phyloP scores from a whole-genome alignment of 1,140 invertebrate species.

The Luehdorfia chinensis region DNA sequence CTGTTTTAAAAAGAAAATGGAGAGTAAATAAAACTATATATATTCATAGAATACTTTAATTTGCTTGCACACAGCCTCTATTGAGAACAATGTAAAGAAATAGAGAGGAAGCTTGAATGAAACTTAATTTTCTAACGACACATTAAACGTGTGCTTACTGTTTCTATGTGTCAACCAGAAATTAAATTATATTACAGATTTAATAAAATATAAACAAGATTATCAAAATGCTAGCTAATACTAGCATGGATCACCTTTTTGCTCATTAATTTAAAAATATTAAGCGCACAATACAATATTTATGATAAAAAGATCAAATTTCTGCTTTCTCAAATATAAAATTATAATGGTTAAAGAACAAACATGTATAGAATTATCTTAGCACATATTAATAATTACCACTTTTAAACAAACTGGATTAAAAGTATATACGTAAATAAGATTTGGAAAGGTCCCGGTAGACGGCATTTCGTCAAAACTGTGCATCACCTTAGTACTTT shows the following conservation, averaged over 20 bases:
- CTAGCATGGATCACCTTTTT: background rate
- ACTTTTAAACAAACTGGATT: slow-evolving; percentile 45
- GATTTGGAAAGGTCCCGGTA: slow-evolving; percentile 53
- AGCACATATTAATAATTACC: slow-evolving; percentile 41
- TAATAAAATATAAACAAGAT: slow-evolving; percentile 12
- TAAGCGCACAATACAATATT: slow-evolving; percentile 10
- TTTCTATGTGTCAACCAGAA: background rate
- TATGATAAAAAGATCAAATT: slow-evolving; percentile 1
- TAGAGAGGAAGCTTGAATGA: slow-evolving; percentile 41
- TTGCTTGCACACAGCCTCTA: slow-evolving; percentile 74
- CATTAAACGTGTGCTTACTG: slow-evolving; percentile 2
- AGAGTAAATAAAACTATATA: slow-evolving; percentile 30
- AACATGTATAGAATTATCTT: slow-evolving; percentile 39
- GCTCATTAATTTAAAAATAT: slow-evolving; percentile 2
- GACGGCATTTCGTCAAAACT: slow-evolving; percentile 33
- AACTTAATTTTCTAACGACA: slow-evolving; percentile 30
- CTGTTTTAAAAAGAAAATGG: too few relatives aligned
- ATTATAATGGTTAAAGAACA: slow-evolving; percentile 31
- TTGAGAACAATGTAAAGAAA: slow-evolving; percentile 62
- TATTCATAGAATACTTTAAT: slow-evolving; percentile 71
- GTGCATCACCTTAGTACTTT: slow-evolving; percentile 61
- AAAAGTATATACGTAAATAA: slow-evolving; percentile 51
- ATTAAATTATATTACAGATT: slow-evolving; percentile 2
- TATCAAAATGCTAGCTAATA: slow-evolving; percentile 6
- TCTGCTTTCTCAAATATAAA: slow-evolving; percentile 8